These are phyloP conservation scores for Cheilosia pagana DNA, from an alignment of 2,888 invertebrate genomes.

Conservation along the genomic window DNA sequence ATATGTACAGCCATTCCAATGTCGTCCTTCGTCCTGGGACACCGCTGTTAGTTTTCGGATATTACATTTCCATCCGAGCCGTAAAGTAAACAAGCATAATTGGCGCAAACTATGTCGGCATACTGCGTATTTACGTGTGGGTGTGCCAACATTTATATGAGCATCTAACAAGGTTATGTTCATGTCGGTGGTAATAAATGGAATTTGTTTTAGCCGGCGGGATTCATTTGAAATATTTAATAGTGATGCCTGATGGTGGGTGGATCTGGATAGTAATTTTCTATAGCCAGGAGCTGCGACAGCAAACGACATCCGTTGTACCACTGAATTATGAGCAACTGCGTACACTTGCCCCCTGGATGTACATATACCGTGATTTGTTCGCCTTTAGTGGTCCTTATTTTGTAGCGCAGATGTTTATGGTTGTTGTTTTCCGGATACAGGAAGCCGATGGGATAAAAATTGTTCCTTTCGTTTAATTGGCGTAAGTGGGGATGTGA, in stretches of 20 bases:
- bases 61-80: slow-evolving; percentile 18
- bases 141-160: slow-evolving; percentile 41
- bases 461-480: no score
- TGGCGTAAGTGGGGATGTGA: no score
- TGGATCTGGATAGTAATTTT: slow-evolving; percentile 30
- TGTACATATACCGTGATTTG: no score
- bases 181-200: slow-evolving; percentile 60
- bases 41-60: background rate
- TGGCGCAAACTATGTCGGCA: slow-evolving; percentile 45
- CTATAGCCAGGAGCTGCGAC: slow-evolving; percentile 37
- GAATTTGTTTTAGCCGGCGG: slow-evolving; percentile 60
- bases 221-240: slow-evolving; percentile 62
- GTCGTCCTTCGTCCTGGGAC: background rate
- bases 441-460: no score
- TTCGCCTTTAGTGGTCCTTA: no score
- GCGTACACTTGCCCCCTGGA: no score
- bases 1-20: slow-evolving; percentile 25
- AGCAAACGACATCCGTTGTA: background rate
- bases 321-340: no score
- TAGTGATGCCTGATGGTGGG: slow-evolving; percentile 28
- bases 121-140: background rate
- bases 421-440: no score
- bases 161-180: slow-evolving; percentile 67
- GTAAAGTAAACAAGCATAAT: slow-evolving; percentile 54
- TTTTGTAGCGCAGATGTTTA: no score